Conservation (phyloP, 2,888 invertebrate genomes). For the Acrocyrtus sp. region DNA sequence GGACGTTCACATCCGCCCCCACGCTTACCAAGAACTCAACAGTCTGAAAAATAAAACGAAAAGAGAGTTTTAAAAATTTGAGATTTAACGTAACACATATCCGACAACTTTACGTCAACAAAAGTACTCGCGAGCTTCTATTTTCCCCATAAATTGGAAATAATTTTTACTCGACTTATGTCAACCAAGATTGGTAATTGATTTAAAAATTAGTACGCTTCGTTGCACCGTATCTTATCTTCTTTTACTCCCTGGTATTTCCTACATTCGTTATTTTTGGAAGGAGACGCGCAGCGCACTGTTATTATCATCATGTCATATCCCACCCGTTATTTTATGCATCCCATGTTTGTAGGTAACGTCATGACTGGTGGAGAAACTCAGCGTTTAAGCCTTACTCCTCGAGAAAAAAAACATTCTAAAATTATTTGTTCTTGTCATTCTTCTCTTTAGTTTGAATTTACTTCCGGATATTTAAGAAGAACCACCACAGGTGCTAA, state of each 20-base stretch:
- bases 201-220: too few species aligned
- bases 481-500: constrained; percentile 17
- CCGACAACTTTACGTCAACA: constrained; percentile 22
- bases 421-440: background rate
- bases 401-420: too few species aligned
- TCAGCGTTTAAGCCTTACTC: too few species aligned
- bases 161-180: constrained; percentile 14
- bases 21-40: constrained; percentile 81
- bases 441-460: constrained; percentile 4
- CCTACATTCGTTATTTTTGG: too few species aligned
- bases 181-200: constrained; percentile 17
- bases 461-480: constrained; percentile 43
- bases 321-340: too few species aligned
- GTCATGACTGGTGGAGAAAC: too few species aligned
- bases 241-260: too few species aligned
- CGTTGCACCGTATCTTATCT: too few species aligned
- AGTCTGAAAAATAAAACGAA: constrained; percentile 74
- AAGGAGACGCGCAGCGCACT: too few species aligned
- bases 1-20: constrained; percentile 82
- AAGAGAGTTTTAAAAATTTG: constrained; percentile 66
- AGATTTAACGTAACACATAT: background rate
- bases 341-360: too few species aligned
- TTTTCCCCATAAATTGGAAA: constrained; percentile 13
- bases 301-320: too few species aligned
- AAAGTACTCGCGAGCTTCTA: background rate